Evolutionary conservation across 1,140 invertebrate species (phyloP).

Genomic region (Pseudomyrmex flavicornis): DNA sequence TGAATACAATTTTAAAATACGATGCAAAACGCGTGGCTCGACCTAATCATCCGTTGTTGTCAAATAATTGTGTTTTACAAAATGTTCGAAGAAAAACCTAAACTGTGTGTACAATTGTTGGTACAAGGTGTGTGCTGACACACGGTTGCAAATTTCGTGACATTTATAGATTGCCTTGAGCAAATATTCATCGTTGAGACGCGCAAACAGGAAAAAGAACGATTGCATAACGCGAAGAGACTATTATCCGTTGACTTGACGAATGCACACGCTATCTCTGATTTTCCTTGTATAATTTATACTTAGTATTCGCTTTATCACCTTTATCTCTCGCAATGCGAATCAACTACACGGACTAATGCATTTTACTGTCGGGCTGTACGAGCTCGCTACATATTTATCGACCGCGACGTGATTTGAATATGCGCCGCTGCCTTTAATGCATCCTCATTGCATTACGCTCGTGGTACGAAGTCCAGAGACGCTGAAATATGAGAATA

Average conservation of each 20-base stretch:
- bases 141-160: not conserved
- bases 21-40: not conserved
- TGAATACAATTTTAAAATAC: slow-evolving; percentile 30
- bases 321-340: slow-evolving; percentile 42
- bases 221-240: not conserved
- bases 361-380: slow-evolving; percentile 22
- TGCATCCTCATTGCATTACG: slow-evolving; percentile 55
- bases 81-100: too few species aligned
- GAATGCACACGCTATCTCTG: slow-evolving; percentile 30
- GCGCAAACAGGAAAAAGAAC: not conserved
- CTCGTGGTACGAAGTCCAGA: slow-evolving; percentile 15
- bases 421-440: slow-evolving; percentile 53
- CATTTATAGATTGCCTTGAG: not conserved
- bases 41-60: not conserved
- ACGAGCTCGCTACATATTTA: slow-evolving; percentile 50
- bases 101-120: too few species aligned
- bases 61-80: too few species aligned
- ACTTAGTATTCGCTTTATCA: slow-evolving; percentile 50
- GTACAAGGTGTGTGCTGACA: not conserved
- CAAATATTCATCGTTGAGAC: not conserved
- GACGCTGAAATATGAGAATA: slow-evolving; percentile 37
- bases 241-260: slow-evolving; percentile 30
- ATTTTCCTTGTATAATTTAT: slow-evolving; percentile 41
- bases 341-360: slow-evolving; percentile 38
- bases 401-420: slow-evolving; percentile 59